Conservation (phyloP, 2,888 invertebrate species). For the Pandemis cinnamomeana region DNA sequence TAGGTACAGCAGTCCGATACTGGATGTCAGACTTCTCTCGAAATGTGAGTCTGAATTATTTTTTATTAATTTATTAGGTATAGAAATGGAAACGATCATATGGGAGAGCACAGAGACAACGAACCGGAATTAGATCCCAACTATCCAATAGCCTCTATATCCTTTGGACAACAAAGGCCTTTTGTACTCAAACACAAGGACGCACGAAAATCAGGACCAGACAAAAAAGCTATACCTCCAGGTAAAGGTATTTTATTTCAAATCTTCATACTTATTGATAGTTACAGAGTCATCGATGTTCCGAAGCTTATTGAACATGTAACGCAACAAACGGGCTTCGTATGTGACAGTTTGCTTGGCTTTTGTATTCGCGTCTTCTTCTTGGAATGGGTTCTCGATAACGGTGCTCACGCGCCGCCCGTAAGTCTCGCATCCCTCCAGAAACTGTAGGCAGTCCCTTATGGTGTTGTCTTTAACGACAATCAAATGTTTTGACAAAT, state of each 20-base stretch:
- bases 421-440: constrained; percentile 95
- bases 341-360: constrained; percentile 96
- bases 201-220: constrained; percentile 76
- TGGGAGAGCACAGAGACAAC: constrained; percentile 89
- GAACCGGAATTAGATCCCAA: constrained; percentile 86
- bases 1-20: too few relatives aligned
- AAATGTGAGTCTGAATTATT: background rate
- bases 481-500: constrained; percentile 95
- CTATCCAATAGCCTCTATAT: constrained; percentile 87
- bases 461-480: constrained; percentile 94
- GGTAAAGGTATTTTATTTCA: constrained; percentile 75
- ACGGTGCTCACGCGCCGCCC: constrained; percentile 93
- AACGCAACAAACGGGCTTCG: constrained; percentile 93
- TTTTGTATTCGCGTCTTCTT: constrained; percentile 86
- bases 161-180: constrained; percentile 86
- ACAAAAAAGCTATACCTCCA: constrained; percentile 72
- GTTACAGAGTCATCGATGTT: constrained; percentile 81
- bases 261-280: constrained; percentile 82
- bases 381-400: constrained; percentile 92
- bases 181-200: constrained; percentile 87
- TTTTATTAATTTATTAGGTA: constrained; percentile 76
- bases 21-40: background rate
- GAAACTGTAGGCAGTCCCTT: constrained; percentile 94
- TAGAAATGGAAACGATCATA: constrained; percentile 87
- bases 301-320: constrained; percentile 89